Evolutionary conservation across 1,140 invertebrate species (phyloP).

Genomic region (Halyomorpha halys): DNA sequence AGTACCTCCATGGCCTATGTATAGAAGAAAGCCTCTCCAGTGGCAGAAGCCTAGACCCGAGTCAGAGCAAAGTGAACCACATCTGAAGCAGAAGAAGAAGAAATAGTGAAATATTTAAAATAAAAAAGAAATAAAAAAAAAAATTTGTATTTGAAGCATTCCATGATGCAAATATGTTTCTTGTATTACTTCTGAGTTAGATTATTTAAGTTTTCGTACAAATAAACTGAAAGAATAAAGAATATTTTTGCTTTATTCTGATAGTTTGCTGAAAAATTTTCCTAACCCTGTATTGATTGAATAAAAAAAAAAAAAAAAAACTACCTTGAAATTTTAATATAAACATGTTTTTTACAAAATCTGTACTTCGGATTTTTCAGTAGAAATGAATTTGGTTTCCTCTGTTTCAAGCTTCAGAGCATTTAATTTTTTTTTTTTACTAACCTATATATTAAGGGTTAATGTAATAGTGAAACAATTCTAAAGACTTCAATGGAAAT

Average conservation of each 20-base stretch:
- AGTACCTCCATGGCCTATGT: slow-evolving; percentile 89
- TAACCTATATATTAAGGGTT: no score
- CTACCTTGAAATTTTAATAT: no score
- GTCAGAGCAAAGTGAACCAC: slow-evolving; percentile 26
- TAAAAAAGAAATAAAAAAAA: background rate
- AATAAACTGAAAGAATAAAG: background rate
- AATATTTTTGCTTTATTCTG: background rate
- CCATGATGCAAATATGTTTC: background rate
- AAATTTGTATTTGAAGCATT: background rate
- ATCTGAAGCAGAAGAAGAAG: slow-evolving; percentile 30
- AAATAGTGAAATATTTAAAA: slow-evolving; percentile 22
- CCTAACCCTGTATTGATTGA: no score
- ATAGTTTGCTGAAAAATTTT: no score
- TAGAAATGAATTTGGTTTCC: no score
- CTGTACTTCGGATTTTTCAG: no score
- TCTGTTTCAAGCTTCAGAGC: no score
- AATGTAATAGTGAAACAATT: no score
- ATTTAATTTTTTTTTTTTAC: no score
- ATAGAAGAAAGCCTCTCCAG: slow-evolving; percentile 70
- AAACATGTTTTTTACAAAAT: no score
- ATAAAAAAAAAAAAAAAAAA: no score
- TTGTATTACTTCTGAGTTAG: background rate
- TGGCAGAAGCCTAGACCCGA: slow-evolving; percentile 69
- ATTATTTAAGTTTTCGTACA: background rate
- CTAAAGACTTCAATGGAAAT: no score